Percentiles rank a stretch among this genome's conserved stretches.
Evolutionary conservation across 2,888 invertebrate species (phyloP).

Genomic region (Eupithecia pulchellata): DNA sequence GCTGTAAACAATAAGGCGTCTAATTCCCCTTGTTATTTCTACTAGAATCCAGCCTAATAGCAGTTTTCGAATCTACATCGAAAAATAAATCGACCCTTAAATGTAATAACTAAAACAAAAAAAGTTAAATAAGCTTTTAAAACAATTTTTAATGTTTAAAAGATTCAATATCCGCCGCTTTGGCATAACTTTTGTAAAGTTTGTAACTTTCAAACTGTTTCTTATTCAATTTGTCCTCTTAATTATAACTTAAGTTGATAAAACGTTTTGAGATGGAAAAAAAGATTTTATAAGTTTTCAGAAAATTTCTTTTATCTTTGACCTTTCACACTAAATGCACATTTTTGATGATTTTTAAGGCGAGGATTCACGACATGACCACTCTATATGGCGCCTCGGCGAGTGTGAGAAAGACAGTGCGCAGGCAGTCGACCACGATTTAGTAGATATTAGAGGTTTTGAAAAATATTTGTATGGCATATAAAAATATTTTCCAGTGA

Average conservation of each 20-base stretch:
- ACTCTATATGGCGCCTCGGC: no score
- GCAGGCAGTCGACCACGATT: no score
- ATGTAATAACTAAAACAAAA: not conserved
- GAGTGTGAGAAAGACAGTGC: no score
- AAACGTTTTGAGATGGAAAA: conserved; percentile 19
- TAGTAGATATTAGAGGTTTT: no score
- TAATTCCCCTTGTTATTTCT: not conserved
- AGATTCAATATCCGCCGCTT: conserved; percentile 46
- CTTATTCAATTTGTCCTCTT: conserved; percentile 37
- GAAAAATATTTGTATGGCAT: no score
- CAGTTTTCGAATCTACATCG: not conserved
- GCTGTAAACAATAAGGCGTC: not conserved
- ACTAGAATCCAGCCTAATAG: not conserved
- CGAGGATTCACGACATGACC: no score
- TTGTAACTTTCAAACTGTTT: conserved; percentile 36
- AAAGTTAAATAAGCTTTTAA: conserved; percentile 35
- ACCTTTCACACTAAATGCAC: not conserved
- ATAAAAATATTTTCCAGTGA: no score
- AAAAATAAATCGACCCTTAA: conserved; percentile 22
- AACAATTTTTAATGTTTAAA: conserved; percentile 38
- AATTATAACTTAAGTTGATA: conserved; percentile 27
- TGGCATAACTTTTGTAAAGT: conserved; percentile 33
- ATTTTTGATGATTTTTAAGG: not conserved
- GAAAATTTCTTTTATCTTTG: not conserved
- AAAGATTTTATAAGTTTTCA: conserved; percentile 20